Base-by-base conservation (phyloP, 2,113 vertebrate species). In the Plectropomus leopardus region DNA sequence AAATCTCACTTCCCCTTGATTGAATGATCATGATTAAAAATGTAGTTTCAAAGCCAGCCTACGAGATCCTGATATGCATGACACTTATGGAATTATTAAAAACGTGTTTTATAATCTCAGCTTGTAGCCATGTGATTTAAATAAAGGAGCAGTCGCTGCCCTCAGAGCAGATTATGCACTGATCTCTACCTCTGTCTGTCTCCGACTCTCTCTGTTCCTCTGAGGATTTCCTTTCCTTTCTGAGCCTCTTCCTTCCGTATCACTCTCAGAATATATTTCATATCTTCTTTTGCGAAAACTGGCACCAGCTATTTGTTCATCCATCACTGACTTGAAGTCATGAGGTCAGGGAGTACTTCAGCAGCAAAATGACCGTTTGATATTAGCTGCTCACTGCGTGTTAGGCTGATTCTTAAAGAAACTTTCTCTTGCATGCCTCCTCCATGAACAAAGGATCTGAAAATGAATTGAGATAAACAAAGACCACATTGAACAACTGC, bases 81-180 rank as follows among this genome's bases (percentile, higher is more conserved):
- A 28, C 0, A 61, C 78, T 86, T 80, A 88, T 72, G 59, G 87
- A 91, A 87, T 89, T 87, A 84, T 83, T 85, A 55, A 87, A n/a
- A 90, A 84, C 68, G 76, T 73, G n/a, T 66, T 84, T 80, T 71
- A 76, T 83, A 86, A 84, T 89, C 90, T 36, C 50, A 60, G 76
- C 23, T 86, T 76, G 65, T 67, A 79, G 82, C 86, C 70, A 83
- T 71, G 81, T 79, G 77, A 78, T 87, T 89, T 84, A 82, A 86
- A 91, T 89, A 87, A 90, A 80, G 75, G 83, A 90, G 76, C 82
- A 89, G 76, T 86, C 7, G n/a, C 23, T 70, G 79, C 83, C 58
- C 68, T 77, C 69, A 80, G 73, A 88, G 73, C 73, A 86, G 88
- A 89, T 89, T 89, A 90, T 80, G 10, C 64, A 64, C 3, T 55